Evolutionary conservation across 2,113 vertebrate genomes (phyloP).

Genomic region (Gobiocypris rarus): DNA sequence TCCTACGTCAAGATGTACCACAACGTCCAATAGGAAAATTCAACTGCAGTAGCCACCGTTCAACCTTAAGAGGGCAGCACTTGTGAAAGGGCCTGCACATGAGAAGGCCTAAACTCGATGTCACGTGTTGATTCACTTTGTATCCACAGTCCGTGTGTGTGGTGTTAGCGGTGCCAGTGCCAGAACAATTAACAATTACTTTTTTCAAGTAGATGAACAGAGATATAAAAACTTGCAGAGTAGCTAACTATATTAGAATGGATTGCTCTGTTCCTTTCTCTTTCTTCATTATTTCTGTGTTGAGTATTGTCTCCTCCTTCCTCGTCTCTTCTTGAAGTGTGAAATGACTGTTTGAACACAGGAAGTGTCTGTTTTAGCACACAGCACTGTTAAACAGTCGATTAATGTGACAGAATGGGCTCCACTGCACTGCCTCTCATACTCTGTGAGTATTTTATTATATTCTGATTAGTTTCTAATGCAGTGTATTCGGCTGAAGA

Average conservation of each 20-base stretch:
- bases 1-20: too few relatives aligned
- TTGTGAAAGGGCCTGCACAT: too few relatives aligned
- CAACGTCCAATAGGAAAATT: too few relatives aligned
- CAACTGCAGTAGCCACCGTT: too few relatives aligned
- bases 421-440: not conserved
- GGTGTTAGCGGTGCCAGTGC: not conserved
- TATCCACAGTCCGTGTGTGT: too few relatives aligned
- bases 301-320: not conserved
- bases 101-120: too few relatives aligned
- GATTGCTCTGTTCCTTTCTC: not conserved
- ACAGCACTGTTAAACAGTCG: not conserved
- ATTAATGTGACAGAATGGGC: conserved; percentile 26
- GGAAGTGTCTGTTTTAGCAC: not conserved
- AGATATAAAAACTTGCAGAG: not conserved
- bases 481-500: not conserved
- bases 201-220: not conserved
- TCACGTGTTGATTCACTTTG: too few relatives aligned
- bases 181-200: not conserved
- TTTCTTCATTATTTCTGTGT: not conserved
- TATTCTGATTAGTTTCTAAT: not conserved
- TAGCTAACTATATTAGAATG: not conserved
- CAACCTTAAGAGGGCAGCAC: too few relatives aligned
- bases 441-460: conserved; percentile 37
- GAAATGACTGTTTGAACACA: not conserved
- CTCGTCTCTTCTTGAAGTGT: not conserved